Conservation (phyloP, 1,140 invertebrate genomes). For the Coenobita brevimanus region DNA sequence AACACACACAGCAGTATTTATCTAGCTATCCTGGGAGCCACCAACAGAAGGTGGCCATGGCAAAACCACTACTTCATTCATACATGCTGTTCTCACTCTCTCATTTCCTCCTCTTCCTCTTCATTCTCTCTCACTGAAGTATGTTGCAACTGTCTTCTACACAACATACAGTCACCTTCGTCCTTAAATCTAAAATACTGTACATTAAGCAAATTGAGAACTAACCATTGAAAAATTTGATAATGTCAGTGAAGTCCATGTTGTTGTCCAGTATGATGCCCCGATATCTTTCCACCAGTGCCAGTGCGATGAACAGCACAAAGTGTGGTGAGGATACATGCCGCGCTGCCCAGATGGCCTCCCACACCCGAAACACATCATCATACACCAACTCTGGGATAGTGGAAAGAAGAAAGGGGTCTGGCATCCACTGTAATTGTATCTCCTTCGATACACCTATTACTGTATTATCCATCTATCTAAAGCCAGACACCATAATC, state of each 20-base stretch:
- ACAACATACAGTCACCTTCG: not conserved
- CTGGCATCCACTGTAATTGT: too few relatives aligned
- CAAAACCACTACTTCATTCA: too few relatives aligned
- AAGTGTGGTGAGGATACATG: constrained; percentile 90
- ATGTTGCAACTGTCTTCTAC: not conserved
- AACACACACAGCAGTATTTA: too few relatives aligned
- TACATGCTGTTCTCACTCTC: too few relatives aligned
- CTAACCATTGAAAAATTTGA: constrained; percentile 92
- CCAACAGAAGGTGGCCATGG: too few relatives aligned
- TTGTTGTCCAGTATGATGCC: constrained; percentile 95
- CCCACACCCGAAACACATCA: constrained; percentile 95
- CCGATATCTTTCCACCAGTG: constrained; percentile 91
- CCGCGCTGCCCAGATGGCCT: constrained; percentile 95
- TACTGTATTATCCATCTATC: too few relatives aligned
- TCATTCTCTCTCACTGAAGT: too few relatives aligned
- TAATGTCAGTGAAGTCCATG: constrained; percentile 98
- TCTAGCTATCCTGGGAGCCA: too few relatives aligned
- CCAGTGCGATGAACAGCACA: constrained; percentile 93
- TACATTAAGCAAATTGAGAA: not conserved
- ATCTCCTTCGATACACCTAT: too few relatives aligned
- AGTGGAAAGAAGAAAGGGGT: not conserved
- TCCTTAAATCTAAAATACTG: too few relatives aligned
- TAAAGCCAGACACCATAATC: too few relatives aligned
- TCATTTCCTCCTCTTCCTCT: too few relatives aligned
- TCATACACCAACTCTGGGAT: constrained; percentile 87